Percentiles rank a stretch among this genome's conserved stretches.
Evolutionary conservation across 2,797 vertebrate genomes (phyloP).

Genomic region (Babyrousa celebensis): DNA sequence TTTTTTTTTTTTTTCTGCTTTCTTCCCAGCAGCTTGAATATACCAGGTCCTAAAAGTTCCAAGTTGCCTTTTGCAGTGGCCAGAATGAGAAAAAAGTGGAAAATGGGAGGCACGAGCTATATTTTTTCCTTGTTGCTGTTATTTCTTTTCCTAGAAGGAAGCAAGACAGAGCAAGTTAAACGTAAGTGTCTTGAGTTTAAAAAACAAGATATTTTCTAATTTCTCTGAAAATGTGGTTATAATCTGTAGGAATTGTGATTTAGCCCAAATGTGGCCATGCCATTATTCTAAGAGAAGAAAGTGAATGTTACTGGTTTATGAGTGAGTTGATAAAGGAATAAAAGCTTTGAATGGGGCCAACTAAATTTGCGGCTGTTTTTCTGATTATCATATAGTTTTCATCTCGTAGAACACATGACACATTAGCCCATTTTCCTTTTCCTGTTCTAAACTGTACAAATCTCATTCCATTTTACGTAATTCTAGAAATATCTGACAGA

Average conservation of each 20-base stretch:
- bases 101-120: slow-evolving; percentile 86
- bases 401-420: slow-evolving; percentile 83
- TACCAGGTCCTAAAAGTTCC: slow-evolving; percentile 67
- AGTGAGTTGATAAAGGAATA: slow-evolving; percentile 74
- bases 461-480: slow-evolving; percentile 89
- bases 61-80: slow-evolving; percentile 72
- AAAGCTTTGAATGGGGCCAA: slow-evolving; percentile 67
- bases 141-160: slow-evolving; percentile 90
- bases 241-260: slow-evolving; percentile 67
- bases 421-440: slow-evolving; percentile 86
- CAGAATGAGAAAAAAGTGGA: slow-evolving; percentile 90
- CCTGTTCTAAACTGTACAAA: slow-evolving; percentile 81
- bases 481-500: slow-evolving; percentile 89
- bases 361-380: slow-evolving; percentile 81
- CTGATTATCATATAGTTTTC: slow-evolving; percentile 86
- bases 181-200: slow-evolving; percentile 89
- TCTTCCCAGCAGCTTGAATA: slow-evolving; percentile 83
- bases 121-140: slow-evolving; percentile 90
- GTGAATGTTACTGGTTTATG: slow-evolving; percentile 74
- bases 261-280: slow-evolving; percentile 65
- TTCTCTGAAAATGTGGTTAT: slow-evolving; percentile 78
- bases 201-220: slow-evolving; percentile 54
- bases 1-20: slow-evolving; percentile 64
- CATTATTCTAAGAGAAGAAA: slow-evolving; percentile 68
- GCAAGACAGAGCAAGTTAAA: slow-evolving; percentile 92